phyloP scores from a whole-genome alignment of 2,113 vertebrate genomes.

The Penelope pileata region DNA sequence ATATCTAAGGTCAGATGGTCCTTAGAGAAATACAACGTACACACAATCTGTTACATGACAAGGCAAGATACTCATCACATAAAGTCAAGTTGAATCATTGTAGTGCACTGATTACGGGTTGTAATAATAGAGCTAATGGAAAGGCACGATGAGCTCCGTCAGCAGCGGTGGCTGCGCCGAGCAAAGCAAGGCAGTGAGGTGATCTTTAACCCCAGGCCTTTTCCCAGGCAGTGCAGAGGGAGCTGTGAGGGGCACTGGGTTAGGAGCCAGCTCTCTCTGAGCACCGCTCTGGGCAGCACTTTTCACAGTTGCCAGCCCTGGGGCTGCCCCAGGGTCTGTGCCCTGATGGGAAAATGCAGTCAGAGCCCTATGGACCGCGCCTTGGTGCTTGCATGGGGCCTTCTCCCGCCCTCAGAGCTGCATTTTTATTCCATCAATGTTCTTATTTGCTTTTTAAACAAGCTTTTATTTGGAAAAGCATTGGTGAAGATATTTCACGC shows the following conservation, averaged over 20 bases:
- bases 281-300: neutral
- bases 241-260: neutral
- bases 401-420: slow-evolving; percentile 10
- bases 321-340: neutral
- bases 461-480: too few species aligned
- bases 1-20: slow-evolving; percentile 84
- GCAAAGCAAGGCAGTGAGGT: neutral
- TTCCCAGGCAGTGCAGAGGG: neutral
- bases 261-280: neutral
- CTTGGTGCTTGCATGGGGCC: neutral
- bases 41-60: slow-evolving; percentile 84
- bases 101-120: slow-evolving; percentile 68
- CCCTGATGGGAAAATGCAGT: neutral
- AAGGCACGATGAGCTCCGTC: slow-evolving; percentile 32
- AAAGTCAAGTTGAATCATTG: slow-evolving; percentile 79
- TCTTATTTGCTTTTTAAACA: slow-evolving; percentile 52
- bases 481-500: too few species aligned
- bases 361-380: neutral
- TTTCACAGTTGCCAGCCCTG: neutral
- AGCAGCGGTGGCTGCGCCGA: neutral
- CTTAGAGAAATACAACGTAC: slow-evolving; percentile 82
- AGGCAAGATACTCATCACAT: slow-evolving; percentile 78
- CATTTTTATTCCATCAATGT: neutral
- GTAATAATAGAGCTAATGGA: slow-evolving; percentile 63
- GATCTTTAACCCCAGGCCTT: slow-evolving; percentile 30